These are phyloP conservation scores for Gonioctena quinquepunctata DNA, from an alignment of 1,140 invertebrate genomes.

Conservation along the genomic window DNA sequence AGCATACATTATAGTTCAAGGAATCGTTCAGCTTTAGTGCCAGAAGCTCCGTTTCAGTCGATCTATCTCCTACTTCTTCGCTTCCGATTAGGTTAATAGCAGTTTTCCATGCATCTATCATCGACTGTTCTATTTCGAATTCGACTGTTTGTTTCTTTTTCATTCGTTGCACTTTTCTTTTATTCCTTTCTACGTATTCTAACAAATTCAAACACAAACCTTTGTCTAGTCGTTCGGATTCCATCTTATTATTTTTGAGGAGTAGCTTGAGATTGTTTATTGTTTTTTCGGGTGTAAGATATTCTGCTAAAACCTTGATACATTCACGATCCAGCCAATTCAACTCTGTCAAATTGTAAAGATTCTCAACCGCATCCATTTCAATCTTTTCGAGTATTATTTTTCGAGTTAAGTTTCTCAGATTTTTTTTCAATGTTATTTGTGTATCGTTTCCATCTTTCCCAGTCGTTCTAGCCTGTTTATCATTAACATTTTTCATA, in stretches of 20 bases:
- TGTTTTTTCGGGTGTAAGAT: conserved; percentile 27
- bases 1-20: conserved; percentile 44
- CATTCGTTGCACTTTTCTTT: conserved; percentile 18
- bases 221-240: conserved; percentile 11
- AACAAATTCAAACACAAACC: conserved; percentile 14
- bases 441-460: conserved; percentile 5
- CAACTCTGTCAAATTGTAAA: conserved; percentile 29
- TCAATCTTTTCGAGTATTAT: conserved; percentile 33
- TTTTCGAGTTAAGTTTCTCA: conserved; percentile 23
- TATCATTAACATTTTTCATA: conserved; percentile 19
- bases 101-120: neutral
- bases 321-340: conserved; percentile 23
- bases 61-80: neutral
- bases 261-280: conserved; percentile 29
- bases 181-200: conserved; percentile 19
- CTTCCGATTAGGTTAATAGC: neutral
- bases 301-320: conserved; percentile 25
- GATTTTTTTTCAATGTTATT: conserved; percentile 19
- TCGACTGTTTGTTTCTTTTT: neutral
- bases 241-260: conserved; percentile 25
- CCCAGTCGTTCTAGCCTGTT: neutral
- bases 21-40: conserved; percentile 19
- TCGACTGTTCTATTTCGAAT: neutral
- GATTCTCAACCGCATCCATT: conserved; percentile 21
- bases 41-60: neutral